Percentiles rank a stretch among this genome's conserved stretches.
Evolutionary conservation across 2,113 vertebrate species (phyloP).

Genomic region (Perca schrenkii): DNA sequence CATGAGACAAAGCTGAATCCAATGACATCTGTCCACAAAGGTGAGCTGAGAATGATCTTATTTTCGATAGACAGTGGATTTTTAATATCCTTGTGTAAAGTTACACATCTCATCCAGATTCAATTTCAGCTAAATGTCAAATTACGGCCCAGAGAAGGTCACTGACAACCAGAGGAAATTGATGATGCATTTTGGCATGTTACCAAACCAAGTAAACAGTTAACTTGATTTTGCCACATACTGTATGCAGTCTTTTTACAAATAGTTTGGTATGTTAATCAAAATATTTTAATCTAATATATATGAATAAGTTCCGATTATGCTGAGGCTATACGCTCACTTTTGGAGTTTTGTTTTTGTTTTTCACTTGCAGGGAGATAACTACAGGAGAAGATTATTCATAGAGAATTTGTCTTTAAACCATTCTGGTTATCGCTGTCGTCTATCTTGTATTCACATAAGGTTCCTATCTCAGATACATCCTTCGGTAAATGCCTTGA

Average conservation of each 20-base stretch:
- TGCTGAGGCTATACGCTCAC: constrained; percentile 12
- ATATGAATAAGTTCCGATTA: constrained; percentile 14
- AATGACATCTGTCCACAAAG: constrained; percentile 68
- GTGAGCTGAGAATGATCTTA: constrained; percentile 68
- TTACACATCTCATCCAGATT: constrained; percentile 71
- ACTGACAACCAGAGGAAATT: constrained; percentile 68
- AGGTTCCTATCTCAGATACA: constrained; percentile 77
- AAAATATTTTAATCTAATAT: constrained; percentile 42
- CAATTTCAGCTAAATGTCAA: constrained; percentile 79
- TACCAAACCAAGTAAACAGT: constrained; percentile 48
- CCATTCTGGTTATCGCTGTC: constrained; percentile 69
- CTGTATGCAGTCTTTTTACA: constrained; percentile 12
- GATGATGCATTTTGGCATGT: constrained; percentile 55
- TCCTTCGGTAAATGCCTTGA: constrained; percentile 76
- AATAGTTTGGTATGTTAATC: constrained; percentile 18
- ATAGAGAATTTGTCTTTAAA: constrained; percentile 67
- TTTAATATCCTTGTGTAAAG: constrained; percentile 65
- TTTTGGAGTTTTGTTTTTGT: constrained; percentile 64
- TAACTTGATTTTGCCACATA: constrained; percentile 46
- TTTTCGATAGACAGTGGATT: constrained; percentile 53
- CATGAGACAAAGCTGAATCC: constrained; percentile 57
- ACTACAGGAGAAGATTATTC: constrained; percentile 75
- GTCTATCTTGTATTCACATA: constrained; percentile 78
- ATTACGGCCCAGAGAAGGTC: constrained; percentile 71
- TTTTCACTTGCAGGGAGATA: constrained; percentile 55